Evolutionary conservation across 2,888 invertebrate genomes (phyloP), one percentile per base, ranked within the genome.

Genomic region (Lycocerus yunnanus): DNA sequence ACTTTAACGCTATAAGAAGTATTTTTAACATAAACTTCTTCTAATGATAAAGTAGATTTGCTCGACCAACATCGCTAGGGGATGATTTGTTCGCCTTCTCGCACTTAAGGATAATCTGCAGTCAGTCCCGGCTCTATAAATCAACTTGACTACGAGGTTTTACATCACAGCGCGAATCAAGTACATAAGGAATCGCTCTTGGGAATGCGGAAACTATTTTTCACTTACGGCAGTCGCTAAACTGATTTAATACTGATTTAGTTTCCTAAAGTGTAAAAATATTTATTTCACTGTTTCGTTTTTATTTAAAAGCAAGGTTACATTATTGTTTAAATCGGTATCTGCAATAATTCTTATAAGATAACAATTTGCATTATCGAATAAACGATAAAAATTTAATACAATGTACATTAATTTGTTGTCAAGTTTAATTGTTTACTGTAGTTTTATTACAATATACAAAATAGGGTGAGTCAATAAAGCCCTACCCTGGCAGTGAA

Each of bases 41-140:
- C 66, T 73, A 76, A 76, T 76, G 76, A 76, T 76, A 73, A 76
- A 76, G 73, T 73, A 71, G 76, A 76, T 76, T 73, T 76, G 71
- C 71, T 73, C 73, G 73, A 69, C 73, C 71, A 69, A 27, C 71
- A 73, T 73, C 76, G 65, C 76, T 71, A 69, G 74, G 77, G 77
- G 79, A 81, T 81, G 81, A 81, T 81, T 81, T 82, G 82, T 81
- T 80, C 80, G 80, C 80, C 79, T 81, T 82, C 78, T 79, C 80
- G 79, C 80, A 78, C 80, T 81, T 82, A 79, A 80, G 81, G 83
- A 81, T 83, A 83, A 83, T 83, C 82, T 82, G 81, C 82, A 81
- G 81, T 80, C 82, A 80, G 82, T 82, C 82, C 82, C 81, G 82
- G 82, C 81, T 78, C 80, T 78, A 83, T 83, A 83, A 83, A 83